A percentile compares a stretch with the other conserved stretches of the same genome.
These are phyloP conservation scores for Scomberomorus guttatus DNA, from an alignment of 2,797 vertebrate species.

Conservation along the genomic window DNA sequence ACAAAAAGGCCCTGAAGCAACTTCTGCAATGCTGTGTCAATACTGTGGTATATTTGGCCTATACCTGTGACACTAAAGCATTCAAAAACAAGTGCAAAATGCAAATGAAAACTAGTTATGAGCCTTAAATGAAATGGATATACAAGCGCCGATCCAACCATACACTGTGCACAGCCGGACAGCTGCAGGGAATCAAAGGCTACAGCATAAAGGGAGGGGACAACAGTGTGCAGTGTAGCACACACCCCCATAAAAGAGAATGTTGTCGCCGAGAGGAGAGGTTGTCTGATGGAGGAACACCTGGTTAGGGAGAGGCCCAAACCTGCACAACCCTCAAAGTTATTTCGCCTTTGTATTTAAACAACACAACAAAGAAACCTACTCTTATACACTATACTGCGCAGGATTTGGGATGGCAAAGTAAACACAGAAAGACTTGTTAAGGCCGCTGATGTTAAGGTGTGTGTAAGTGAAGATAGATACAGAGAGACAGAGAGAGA, in stretches of 20 bases:
- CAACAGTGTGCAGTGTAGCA: conserved; percentile 50
- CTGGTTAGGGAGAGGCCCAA: conserved; percentile 80
- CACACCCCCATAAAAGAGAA: conserved; percentile 73
- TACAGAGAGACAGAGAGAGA: conserved; percentile 28
- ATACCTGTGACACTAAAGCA: background rate
- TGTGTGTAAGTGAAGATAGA: conserved; percentile 44
- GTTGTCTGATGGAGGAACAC: conserved; percentile 81
- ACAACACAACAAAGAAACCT: conserved; percentile 33
- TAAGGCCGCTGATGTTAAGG: conserved; percentile 33
- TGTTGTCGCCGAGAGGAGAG: conserved; percentile 69
- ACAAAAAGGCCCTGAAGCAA: background rate
- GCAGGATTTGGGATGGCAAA: conserved; percentile 19
- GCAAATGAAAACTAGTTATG: conserved; percentile 73
- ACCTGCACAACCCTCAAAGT: conserved; percentile 70
- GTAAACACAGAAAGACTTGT: conserved; percentile 45
- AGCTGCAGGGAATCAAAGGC: conserved; percentile 88
- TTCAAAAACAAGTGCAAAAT: background rate
- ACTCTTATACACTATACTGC: conserved; percentile 15
- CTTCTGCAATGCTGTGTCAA: background rate
- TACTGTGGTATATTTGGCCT: background rate
- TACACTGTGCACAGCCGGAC: conserved; percentile 75
- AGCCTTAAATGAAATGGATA: conserved; percentile 74
- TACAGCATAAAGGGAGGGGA: conserved; percentile 53
- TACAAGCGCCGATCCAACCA: conserved; percentile 81
- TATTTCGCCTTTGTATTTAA: conserved; percentile 50